A percentile compares a stretch with the other conserved stretches of the same genome.
phyloP scores from a whole-genome alignment of 2,113 vertebrate species.

The Oncorhynchus keta region DNA sequence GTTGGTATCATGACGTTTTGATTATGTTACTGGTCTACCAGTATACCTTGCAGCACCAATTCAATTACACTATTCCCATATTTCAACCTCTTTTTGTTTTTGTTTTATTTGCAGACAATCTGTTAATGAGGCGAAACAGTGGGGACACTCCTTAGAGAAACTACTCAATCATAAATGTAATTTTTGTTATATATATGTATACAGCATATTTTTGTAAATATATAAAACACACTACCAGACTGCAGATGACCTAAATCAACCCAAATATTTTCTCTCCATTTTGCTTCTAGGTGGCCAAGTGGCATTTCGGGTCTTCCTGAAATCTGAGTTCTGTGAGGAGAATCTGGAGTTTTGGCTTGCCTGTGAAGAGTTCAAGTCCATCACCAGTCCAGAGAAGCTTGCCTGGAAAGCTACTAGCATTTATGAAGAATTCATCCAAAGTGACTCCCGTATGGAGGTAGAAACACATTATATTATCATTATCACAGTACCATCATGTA shows the following conservation, averaged over 20 bases:
- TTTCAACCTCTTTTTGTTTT: background rate
- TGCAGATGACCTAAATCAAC: too few species aligned
- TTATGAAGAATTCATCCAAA: constrained; percentile 59
- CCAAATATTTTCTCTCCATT: background rate
- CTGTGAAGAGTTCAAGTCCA: constrained; percentile 60
- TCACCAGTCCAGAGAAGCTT: constrained; percentile 31
- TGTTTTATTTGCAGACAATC: constrained; percentile 66
- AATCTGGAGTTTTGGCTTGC: constrained; percentile 68
- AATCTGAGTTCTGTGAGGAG: constrained; percentile 67
- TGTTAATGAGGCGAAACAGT: constrained; percentile 73
- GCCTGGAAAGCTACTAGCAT: constrained; percentile 46
- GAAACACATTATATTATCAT: background rate
- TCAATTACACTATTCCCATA: background rate
- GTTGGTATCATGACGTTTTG: too few species aligned
- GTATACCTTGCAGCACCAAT: too few species aligned
- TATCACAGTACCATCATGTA: too few species aligned
- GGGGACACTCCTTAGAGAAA: constrained; percentile 80
- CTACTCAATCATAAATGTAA: constrained; percentile 84
- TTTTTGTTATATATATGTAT: constrained; percentile 17
- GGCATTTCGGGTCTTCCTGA: constrained; percentile 59
- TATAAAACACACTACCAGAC: too few species aligned
- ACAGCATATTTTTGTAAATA: too few species aligned
- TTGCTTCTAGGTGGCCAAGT: constrained; percentile 48
- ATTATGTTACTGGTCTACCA: too few species aligned
- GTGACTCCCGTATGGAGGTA: constrained; percentile 60